phyloP scores from a whole-genome alignment of 2,797 vertebrate genomes.

The Neosilurus mollespiculum region DNA sequence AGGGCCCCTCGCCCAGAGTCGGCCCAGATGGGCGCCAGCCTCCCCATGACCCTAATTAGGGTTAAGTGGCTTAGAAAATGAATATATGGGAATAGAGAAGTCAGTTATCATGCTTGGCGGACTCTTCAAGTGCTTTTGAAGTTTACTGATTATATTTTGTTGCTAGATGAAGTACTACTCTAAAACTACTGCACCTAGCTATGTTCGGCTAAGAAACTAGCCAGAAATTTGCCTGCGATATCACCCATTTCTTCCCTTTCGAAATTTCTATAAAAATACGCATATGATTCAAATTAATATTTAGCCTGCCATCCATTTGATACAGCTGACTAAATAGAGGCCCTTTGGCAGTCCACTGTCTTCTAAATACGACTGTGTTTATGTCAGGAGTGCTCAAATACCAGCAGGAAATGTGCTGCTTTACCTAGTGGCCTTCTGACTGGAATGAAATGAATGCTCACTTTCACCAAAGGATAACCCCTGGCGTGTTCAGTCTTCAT shows the following conservation, averaged over 20 bases:
- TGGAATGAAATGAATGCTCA: constrained; percentile 58
- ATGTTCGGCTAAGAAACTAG: not conserved
- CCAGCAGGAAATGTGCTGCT: not conserved
- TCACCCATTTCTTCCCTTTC: not conserved
- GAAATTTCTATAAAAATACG: not conserved
- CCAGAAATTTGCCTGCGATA: not conserved
- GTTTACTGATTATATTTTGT: not conserved
- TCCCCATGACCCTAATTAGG: too few relatives aligned
- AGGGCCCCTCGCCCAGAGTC: too few relatives aligned
- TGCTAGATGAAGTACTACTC: not conserved
- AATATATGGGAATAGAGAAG: too few relatives aligned
- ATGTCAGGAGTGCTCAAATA: not conserved
- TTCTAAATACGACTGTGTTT: not conserved
- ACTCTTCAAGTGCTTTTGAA: too few relatives aligned
- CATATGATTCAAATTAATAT: not conserved
- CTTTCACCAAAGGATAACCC: constrained; percentile 19
- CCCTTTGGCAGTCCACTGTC: not conserved
- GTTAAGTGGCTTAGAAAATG: too few relatives aligned
- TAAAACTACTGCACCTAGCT: not conserved
- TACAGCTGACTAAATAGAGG: not conserved
- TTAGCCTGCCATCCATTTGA: too few relatives aligned
- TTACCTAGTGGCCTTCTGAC: constrained; percentile 12
- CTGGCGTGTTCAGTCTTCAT: constrained; percentile 18
- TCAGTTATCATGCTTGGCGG: too few relatives aligned
- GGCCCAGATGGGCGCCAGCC: too few relatives aligned